Percentiles rank a stretch among this genome's conserved stretches.
Evolutionary conservation across 2,888 invertebrate species (phyloP).

Genomic region (Caenorhabditis sp.): DNA sequence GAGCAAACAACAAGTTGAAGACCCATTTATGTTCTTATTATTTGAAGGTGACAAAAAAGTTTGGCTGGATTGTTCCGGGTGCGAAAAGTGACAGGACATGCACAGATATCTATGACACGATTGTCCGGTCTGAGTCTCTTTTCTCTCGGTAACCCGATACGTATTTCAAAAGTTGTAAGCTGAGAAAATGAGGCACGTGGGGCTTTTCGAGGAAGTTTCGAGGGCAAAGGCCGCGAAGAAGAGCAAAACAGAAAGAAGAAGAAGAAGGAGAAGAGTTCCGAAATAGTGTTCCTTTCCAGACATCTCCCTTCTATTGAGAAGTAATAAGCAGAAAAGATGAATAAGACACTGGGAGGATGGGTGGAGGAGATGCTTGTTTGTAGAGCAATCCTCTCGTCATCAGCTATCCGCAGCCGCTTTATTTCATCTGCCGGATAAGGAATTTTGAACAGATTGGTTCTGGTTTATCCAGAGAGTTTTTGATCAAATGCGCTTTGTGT

Average conservation of each 20-base stretch:
- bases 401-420: background rate
- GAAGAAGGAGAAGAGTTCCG: background rate
- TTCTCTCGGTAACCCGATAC: slow-evolving; percentile 53
- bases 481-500: background rate
- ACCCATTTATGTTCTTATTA: too few species aligned
- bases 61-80: background rate
- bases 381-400: background rate
- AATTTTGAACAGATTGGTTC: slow-evolving; percentile 17
- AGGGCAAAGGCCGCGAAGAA: slow-evolving; percentile 33
- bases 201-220: background rate
- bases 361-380: background rate
- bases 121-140: slow-evolving; percentile 39
- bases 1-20: too few species aligned
- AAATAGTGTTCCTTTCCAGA: background rate
- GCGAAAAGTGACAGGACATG: slow-evolving; percentile 8
- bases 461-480: background rate
- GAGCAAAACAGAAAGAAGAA: background rate
- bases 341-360: background rate
- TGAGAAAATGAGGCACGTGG: slow-evolving; percentile 55
- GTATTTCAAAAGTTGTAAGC: slow-evolving; percentile 55
- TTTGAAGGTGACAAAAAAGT: too few species aligned
- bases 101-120: slow-evolving; percentile 49
- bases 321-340: background rate
- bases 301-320: background rate
- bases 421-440: slow-evolving; percentile 1